Conservation (phyloP, 2,113 vertebrate species). For the Laticauda colubrina region DNA sequence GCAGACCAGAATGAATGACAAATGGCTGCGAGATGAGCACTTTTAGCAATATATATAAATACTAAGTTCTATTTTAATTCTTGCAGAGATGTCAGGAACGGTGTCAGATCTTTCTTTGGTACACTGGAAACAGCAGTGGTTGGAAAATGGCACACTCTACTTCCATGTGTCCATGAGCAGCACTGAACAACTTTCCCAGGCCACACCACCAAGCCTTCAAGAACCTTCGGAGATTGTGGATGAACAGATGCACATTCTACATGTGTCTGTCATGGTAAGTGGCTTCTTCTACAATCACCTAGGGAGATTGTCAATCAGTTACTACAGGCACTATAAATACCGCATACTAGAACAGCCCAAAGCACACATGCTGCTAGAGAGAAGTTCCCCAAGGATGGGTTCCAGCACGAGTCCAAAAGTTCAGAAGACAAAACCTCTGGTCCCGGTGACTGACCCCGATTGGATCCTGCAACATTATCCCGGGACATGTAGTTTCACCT, state of each 20-base stretch:
- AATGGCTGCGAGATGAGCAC: neutral
- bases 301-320: too few species aligned
- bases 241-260: constrained; percentile 95
- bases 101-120: constrained; percentile 91
- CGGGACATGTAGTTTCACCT: too few species aligned
- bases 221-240: constrained; percentile 87
- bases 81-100: constrained; percentile 92
- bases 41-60: neutral
- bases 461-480: too few species aligned
- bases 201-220: constrained; percentile 80
- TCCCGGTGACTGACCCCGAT: too few species aligned
- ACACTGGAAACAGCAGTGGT: constrained; percentile 98
- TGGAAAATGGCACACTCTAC: constrained; percentile 95
- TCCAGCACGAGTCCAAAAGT: too few species aligned
- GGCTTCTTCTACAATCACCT: neutral
- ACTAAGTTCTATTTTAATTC: constrained; percentile 42
- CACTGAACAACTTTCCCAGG: constrained; percentile 78
- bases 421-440: too few species aligned
- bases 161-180: constrained; percentile 93
- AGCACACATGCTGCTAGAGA: too few species aligned
- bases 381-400: too few species aligned
- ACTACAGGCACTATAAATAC: too few species aligned
- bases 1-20: neutral
- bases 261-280: constrained; percentile 97
- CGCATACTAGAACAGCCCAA: too few species aligned